These are phyloP conservation scores for Sepiola atlantica DNA, from an alignment of 2,888 invertebrate genomes.

Conservation along the genomic window DNA sequence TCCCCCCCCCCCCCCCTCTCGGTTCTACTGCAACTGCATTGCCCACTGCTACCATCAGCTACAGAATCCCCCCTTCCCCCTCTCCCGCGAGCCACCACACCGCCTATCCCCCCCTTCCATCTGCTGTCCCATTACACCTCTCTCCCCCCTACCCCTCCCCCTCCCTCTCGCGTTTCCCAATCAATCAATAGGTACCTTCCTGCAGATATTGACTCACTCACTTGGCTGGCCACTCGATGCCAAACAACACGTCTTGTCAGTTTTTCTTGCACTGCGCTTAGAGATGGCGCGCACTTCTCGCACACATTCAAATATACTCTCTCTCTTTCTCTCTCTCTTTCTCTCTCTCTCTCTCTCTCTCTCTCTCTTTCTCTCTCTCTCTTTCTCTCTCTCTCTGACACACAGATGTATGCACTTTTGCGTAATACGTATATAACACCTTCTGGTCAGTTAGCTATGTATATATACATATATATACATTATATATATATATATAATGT, in stretches of 20 bases:
- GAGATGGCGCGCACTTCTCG: not conserved
- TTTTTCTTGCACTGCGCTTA: not conserved
- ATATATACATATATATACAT: not conserved
- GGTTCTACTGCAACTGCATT: not conserved
- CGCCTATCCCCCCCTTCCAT: no score
- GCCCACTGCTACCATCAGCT: conserved; percentile 19
- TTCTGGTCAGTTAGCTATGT: not conserved
- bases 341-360: no score
- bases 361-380: not conserved
- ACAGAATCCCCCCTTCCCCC: not conserved
- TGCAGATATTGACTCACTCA: conserved; percentile 43
- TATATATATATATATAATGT: not conserved
- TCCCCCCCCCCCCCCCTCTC: not conserved
- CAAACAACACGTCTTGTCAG: conserved; percentile 2
- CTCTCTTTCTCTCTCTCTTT: no score
- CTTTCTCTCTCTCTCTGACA: no score
- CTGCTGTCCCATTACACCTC: not conserved
- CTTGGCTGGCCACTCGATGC: not conserved
- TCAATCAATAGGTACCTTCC: conserved; percentile 22
- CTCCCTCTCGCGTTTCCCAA: not conserved
- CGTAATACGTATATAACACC: not conserved
- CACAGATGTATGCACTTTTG: not conserved
- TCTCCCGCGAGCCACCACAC: not conserved
- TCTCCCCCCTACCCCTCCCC: not conserved
- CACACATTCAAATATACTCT: not conserved